Evolutionary conservation across 1,140 invertebrate species (phyloP), one percentile per base, ranked within the genome.

Genomic region (Brachionus asplanchnoidis): DNA sequence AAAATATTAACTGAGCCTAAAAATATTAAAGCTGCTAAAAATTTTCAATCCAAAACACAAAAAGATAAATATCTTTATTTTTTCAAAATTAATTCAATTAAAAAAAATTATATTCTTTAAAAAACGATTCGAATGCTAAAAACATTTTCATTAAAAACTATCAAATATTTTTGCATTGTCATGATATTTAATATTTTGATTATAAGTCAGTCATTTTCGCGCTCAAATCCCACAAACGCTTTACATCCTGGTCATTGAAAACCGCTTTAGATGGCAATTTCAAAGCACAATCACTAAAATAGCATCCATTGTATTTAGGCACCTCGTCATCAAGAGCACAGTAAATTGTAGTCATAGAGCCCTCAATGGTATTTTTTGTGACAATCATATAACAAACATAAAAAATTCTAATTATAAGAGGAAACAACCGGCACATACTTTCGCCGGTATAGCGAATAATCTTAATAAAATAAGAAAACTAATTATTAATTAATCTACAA

Each of bases 291-390:
- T 82, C 79, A 23, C 79, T 88, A 89, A 56, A 85, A 84, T 68
- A 77, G 46, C 26, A 77, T 46, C 95, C 95, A 20, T 89, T 93
- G 1, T 93, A 91, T 50, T 92, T 92, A 79, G 93, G 90, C 1
- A 96, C 87, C 80, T 94, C 93, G 75, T 95, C 93, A 23, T 94
- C 92, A 11, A 89, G 86, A 46, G 88, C 85, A 85, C 89, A 89
- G 85, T 90, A 88, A 17, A 91, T 87, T 6, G 87, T 87, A 2
- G 90, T 91, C 85, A 91, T 89, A 5, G 90, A 89, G 0, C 90
- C 91, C 86, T 91, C 88, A 65, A 88, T 86, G 9, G 87, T 77
- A 11, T 86, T 89, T 87, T 90, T 85, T 86, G 89, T 89, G 14
- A 89, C 53, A 73, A 87, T 87, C 86, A 87, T 87, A 44, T 87